Evolutionary conservation across 2,113 vertebrate species (phyloP), one percentile per base, ranked within the genome.

Genomic region (Psophia crepitans): DNA sequence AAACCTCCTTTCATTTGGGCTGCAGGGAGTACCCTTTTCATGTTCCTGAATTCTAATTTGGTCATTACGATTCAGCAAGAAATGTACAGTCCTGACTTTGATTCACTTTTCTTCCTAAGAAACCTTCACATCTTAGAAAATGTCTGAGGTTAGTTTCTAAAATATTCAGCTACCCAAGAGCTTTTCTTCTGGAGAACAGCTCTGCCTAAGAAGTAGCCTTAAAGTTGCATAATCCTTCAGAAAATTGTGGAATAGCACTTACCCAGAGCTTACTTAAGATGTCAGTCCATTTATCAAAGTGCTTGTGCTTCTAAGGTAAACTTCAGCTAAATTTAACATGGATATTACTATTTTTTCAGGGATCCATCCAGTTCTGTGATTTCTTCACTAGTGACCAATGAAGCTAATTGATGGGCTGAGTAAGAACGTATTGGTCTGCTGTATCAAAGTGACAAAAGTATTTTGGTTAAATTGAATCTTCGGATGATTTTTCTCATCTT

Each of bases 1-100:
- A 96, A 89, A 93, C 16, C 44, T 71, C 5, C 61, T 95, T 94
- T 95, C 48, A 60, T 92, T 71, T 86, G 58, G 76, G 21, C 95
- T 95, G 93, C 70, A 65, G 94, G 77, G 81, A 89, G 74, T 68
- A 65, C 61, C 65, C 60, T 87, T 87, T 89, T 84, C 35, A 68
- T 82, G 84, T 91, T 92, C 43, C 57, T 60, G 35, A 89, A 89
- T 85, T 91, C 69, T 51, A 48, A 81, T 82, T 66, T 60, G 24
- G 48, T 95, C 37, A 61, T 95, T 94, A 89, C 78, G 53, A 94
- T 93, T 93, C 94, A 87, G 24, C 24, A 68, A 58, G 43, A 91
- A 84, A 46, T 56, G 11, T 70, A 19, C 22, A 21, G 74, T 70
- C 69, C 78, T 89, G 56, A 54, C 56, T 93, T 96, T 76, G 66